These are phyloP conservation scores for Cyprinodon variegatus DNA, from an alignment of 2,113 vertebrate species.

Conservation along the genomic window DNA sequence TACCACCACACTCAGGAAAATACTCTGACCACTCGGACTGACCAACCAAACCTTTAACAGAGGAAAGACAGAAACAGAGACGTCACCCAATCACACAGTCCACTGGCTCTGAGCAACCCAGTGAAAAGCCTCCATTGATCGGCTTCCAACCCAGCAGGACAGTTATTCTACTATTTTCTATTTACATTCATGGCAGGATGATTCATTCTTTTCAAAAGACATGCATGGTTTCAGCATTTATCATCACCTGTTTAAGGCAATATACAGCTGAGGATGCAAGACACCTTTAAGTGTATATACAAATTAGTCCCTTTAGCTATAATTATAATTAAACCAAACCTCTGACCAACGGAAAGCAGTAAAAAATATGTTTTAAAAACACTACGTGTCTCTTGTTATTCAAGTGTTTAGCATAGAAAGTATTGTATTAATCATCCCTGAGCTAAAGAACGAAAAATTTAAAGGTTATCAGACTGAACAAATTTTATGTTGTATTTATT, in stretches of 20 bases:
- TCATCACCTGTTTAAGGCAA: too few relatives aligned
- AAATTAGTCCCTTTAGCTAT: background rate
- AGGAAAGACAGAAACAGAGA: constrained; percentile 36
- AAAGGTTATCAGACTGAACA: background rate
- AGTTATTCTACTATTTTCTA: constrained; percentile 18
- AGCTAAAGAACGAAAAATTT: background rate
- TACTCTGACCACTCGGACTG: constrained; percentile 84
- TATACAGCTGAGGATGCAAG: background rate
- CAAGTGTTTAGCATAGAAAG: background rate
- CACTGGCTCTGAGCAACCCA: constrained; percentile 25
- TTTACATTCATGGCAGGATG: constrained; percentile 1
- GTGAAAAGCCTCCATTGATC: constrained; percentile 54
- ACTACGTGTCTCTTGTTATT: background rate
- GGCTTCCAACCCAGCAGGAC: constrained; percentile 44
- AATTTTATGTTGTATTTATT: too few relatives aligned
- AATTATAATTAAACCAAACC: background rate
- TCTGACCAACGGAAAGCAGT: background rate
- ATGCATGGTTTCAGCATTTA: background rate
- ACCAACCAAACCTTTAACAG: constrained; percentile 80
- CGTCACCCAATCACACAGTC: constrained; percentile 59
- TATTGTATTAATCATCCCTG: background rate
- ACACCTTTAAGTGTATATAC: background rate
- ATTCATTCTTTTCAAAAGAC: background rate
- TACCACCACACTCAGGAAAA: constrained; percentile 85
- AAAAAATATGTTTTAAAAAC: background rate